Conservation (phyloP, 2,797 vertebrate genomes). For the Ctenopoma kingsleyae region DNA sequence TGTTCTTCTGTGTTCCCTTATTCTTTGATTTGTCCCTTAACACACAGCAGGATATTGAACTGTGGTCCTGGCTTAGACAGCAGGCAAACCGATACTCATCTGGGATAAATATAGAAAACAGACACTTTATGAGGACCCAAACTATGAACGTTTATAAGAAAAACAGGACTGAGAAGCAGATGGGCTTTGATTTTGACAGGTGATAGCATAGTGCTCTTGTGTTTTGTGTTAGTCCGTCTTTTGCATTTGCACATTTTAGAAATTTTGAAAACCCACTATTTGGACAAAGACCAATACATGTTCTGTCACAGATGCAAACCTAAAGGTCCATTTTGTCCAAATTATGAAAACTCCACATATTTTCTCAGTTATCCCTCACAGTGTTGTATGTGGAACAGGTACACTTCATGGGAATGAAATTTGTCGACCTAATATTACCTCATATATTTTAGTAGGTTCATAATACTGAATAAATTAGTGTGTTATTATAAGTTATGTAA, state of each 20-base stretch:
- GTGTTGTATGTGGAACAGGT: too few species aligned
- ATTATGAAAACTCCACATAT: neutral
- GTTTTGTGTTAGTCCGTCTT: constrained; percentile 21
- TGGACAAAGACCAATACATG: neutral
- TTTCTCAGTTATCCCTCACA: neutral
- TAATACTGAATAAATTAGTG: too few species aligned
- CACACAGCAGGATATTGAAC: constrained; percentile 72
- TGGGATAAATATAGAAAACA: constrained; percentile 75
- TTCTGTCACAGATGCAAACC: neutral
- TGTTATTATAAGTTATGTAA: too few species aligned
- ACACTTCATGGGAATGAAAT: neutral
- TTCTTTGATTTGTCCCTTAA: constrained; percentile 46
- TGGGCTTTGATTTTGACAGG: constrained; percentile 49
- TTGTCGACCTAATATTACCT: too few species aligned
- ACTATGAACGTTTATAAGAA: constrained; percentile 58
- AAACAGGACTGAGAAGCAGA: constrained; percentile 62
- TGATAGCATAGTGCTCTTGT: constrained; percentile 42
- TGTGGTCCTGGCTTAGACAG: constrained; percentile 51
- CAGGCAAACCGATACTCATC: constrained; percentile 64
- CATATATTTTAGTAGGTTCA: too few species aligned
- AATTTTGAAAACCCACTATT: neutral
- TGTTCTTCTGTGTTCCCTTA: constrained; percentile 50
- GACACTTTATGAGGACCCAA: constrained; percentile 55
- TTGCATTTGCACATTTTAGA: too few species aligned
- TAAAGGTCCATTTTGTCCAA: neutral